Percentiles rank a stretch among this genome's conserved stretches.
These are phyloP conservation scores for Tolypeutes matacus DNA, from an alignment of 2,797 vertebrate genomes.

Conservation along the genomic window DNA sequence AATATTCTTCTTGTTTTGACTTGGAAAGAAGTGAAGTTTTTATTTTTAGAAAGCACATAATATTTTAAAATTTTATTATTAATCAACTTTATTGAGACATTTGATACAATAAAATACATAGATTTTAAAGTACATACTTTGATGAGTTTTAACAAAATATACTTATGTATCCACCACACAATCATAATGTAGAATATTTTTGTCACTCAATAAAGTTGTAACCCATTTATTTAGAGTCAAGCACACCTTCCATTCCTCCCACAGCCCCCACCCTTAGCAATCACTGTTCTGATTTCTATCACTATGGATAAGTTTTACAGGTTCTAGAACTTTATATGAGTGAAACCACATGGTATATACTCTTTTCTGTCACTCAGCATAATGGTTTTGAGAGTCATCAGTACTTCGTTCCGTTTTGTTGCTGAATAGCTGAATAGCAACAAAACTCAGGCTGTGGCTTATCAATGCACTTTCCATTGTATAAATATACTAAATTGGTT, in stretches of 20 bases:
- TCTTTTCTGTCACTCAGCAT: not conserved
- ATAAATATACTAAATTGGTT: not conserved
- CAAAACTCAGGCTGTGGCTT: too few species aligned
- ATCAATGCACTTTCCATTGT: too few species aligned
- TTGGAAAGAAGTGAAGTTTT: not conserved
- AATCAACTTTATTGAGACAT: not conserved
- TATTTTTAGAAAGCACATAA: conserved; percentile 35
- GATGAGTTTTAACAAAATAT: not conserved
- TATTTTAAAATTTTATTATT: not conserved
- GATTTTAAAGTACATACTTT: not conserved
- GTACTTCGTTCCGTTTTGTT: not conserved
- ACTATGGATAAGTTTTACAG: not conserved
- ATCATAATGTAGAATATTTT: not conserved
- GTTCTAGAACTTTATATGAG: not conserved
- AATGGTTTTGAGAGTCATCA: not conserved
- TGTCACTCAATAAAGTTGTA: too few species aligned
- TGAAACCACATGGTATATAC: not conserved
- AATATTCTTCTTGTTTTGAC: not conserved
- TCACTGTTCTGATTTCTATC: not conserved
- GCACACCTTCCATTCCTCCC: not conserved
- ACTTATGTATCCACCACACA: not conserved
- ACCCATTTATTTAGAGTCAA: not conserved
- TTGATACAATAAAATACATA: not conserved
- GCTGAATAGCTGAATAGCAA: not conserved
- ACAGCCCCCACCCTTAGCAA: not conserved